Evolutionary conservation across 2,888 invertebrate species (phyloP).

Genomic region (Strigamia transsilvanica): DNA sequence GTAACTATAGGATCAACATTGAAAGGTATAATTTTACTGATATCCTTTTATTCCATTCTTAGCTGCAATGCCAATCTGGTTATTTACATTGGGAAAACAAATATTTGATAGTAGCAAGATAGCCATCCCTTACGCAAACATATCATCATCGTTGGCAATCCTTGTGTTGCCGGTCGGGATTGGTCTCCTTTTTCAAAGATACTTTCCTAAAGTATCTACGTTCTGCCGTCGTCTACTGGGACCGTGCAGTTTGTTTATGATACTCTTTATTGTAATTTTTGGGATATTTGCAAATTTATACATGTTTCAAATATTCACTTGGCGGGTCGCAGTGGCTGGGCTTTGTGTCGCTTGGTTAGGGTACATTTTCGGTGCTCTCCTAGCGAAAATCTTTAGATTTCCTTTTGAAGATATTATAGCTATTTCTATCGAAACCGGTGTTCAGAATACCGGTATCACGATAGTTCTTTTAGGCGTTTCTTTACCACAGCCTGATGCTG

Average conservation of each 20-base stretch:
- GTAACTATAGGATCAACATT: conserved; percentile 64
- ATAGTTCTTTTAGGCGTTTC: conserved; percentile 86
- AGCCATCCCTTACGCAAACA: conserved; percentile 79
- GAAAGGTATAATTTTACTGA: background rate
- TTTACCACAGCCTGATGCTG: conserved; percentile 83
- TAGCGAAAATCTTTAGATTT: conserved; percentile 72
- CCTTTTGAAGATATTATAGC: conserved; percentile 77
- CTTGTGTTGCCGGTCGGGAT: conserved; percentile 77
- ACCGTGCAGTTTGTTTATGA: conserved; percentile 79
- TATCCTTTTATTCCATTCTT: conserved; percentile 60
- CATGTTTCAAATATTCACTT: conserved; percentile 85
- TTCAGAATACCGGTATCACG: conserved; percentile 92
- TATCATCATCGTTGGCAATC: conserved; percentile 77
- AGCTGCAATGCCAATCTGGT: conserved; percentile 90
- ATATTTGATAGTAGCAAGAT: conserved; percentile 78
- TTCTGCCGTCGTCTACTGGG: conserved; percentile 83
- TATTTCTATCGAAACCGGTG: conserved; percentile 90
- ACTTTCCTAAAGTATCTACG: conserved; percentile 73
- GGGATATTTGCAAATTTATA: conserved; percentile 89
- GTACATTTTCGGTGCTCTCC: conserved; percentile 74
- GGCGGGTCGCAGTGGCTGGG: conserved; percentile 82
- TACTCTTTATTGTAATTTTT: conserved; percentile 84
- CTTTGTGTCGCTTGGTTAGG: conserved; percentile 84
- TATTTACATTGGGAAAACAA: conserved; percentile 81
- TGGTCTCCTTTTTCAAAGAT: conserved; percentile 62